Base-by-base conservation (phyloP, 2,888 invertebrate species). In the Pristionchus arcanus region DNA sequence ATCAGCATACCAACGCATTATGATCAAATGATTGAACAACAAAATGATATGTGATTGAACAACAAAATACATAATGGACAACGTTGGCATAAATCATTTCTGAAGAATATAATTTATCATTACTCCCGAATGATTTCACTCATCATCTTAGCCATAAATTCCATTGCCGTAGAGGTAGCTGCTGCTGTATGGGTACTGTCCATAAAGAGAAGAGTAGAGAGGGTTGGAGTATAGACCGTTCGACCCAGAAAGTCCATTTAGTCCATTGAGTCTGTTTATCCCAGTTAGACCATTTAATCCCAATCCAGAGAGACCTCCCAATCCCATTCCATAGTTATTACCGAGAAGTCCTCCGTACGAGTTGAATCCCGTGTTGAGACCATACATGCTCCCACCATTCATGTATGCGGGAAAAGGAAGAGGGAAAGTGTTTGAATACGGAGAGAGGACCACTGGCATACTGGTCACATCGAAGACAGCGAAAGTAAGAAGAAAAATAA, bases 401-500 rank as follows among this genome's bases (percentile, higher is more conserved):
- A 53, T 55, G 37, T 74, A 74, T 53, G 87, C 25, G 21, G 71
- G 49, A 53, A 55, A 15, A 74, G 87, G 87, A 28, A 88, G 74
- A 19, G 87, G 87, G 21, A 88, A 88, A 28, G 87, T 74, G 74
- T 88, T 88, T 34, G 87, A 68, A 88, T 74, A 88, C n/a, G 87
- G 87, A 55, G 87, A 88, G 37, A 88, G 74, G 53, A 88, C 34
- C 16, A 87, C 49, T 11, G 87, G 87, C 71, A 88, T 71, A 16
- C 74, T 37, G 19, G 87, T n/a, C 37, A 68, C 34, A 25, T 34
- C 55, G 21, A 15, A 55, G 15, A 63, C 31, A 28, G 49, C 9
- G 19, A 34, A 4, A 42, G 13, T 15, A 5, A 68, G 87, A 53
- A 68, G 68, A 28, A 87, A 37, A 68, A 87, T 68, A 68, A 42